A percentile compares a stretch with the other conserved stretches of the same genome.
phyloP scores from a whole-genome alignment of 2,888 invertebrate species.

The Dolichomitus sp. region DNA sequence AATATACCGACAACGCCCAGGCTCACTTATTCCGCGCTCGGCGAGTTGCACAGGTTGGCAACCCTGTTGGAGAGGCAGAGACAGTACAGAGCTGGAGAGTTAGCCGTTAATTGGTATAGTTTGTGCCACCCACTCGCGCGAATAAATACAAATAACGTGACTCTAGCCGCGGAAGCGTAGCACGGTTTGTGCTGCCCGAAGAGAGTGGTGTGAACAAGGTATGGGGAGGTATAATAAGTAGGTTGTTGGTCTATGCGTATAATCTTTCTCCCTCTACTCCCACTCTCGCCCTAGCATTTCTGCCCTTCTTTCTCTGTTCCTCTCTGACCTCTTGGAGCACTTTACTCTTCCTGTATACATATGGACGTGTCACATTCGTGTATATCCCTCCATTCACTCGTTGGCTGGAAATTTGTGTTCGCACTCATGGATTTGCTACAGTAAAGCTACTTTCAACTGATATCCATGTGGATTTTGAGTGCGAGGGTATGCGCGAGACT shows the following conservation, averaged over 20 bases:
- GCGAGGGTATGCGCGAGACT: background rate
- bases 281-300: background rate
- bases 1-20: slow-evolving; percentile 11
- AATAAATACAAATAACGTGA: slow-evolving; percentile 46
- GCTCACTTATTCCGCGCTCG: slow-evolving; percentile 17
- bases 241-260: slow-evolving; percentile 13
- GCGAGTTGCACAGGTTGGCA: slow-evolving; percentile 17
- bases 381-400: background rate
- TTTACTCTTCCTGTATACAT: background rate
- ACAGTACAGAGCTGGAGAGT: slow-evolving; percentile 40
- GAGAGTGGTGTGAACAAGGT: background rate
- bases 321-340: background rate
- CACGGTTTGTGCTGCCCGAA: background rate
- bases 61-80: slow-evolving; percentile 14
- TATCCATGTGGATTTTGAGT: background rate
- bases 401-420: slow-evolving; percentile 19
- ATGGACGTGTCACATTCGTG: slow-evolving; percentile 14
- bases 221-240: background rate
- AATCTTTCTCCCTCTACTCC: slow-evolving; percentile 1
- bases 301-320: background rate
- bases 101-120: slow-evolving; percentile 63
- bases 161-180: slow-evolving; percentile 20
- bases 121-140: slow-evolving; percentile 42
- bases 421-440: slow-evolving; percentile 16
- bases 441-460: slow-evolving; percentile 31